Evolutionary conservation across 2,113 vertebrate genomes (phyloP).

Genomic region (Elaphurus davidianus): DNA sequence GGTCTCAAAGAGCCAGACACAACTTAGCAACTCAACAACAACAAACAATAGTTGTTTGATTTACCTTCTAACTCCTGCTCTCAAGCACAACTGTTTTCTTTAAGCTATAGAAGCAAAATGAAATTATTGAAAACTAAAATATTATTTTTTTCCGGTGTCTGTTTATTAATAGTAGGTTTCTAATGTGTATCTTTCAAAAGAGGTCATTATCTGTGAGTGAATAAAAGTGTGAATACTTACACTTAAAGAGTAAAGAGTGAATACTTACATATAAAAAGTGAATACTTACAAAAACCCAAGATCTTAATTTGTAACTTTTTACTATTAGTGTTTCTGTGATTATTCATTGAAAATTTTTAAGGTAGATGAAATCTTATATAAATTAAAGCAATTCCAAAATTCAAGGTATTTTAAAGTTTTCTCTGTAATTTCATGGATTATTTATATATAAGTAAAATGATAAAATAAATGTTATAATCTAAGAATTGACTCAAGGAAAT

Average conservation of each 20-base stretch:
- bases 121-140: not conserved
- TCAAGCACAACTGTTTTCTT: not conserved
- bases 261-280: not conserved
- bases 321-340: not conserved
- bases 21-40: not conserved
- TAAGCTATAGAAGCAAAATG: not conserved
- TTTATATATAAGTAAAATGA: not conserved
- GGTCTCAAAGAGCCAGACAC: not conserved
- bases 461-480: not conserved
- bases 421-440: not conserved
- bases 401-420: not conserved
- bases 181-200: not conserved
- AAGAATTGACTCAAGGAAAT: not conserved
- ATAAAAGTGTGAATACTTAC: no score
- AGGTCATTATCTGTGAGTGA: not conserved
- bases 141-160: not conserved
- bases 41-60: not conserved
- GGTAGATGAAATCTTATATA: not conserved
- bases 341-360: not conserved
- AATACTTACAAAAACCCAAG: not conserved
- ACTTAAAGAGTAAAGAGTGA: no score
- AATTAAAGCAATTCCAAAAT: not conserved
- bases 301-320: not conserved
- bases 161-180: not conserved
- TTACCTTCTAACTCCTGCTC: not conserved